Base-by-base conservation (phyloP, 2,888 invertebrate species). In the Andrena hattorfiana region DNA sequence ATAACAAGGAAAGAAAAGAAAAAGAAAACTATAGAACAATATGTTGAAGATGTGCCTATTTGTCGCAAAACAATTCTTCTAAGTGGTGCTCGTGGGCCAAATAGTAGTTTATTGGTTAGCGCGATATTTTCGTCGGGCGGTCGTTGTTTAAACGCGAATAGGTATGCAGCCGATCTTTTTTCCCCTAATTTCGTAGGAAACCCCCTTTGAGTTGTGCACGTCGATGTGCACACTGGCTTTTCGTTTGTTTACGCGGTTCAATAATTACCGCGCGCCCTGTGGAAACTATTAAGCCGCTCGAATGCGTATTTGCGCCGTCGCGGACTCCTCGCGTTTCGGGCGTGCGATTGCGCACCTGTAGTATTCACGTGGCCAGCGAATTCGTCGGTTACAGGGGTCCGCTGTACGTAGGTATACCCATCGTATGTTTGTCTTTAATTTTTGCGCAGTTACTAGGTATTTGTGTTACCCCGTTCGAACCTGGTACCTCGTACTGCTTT, bases 241-340 rank as follows among this genome's bases (percentile, higher is more conserved):
- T 56, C 23, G 16, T 23, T 2, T 60, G 7, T 30, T 48, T n/a
- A 1, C n/a, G 3, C 42, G 13, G 16, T n/a, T 49, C 23, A 32
- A 67, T 67, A 74, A 67, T 67, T 74, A 60, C 23, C 20, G n/a
- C 8, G 8, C 3, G 23, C 23, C 7, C 26, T 59, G 42, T 23
- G 48, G 23, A 59, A 73, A 74, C 26, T 28, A 32, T 60, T 48
- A 23, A 74, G 66, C 64, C 10, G 20, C 3, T 8, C 6, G 13
- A 26, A 26, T 35, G 28, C n/a, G 28, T 48, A n/a, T 49, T 26
- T 16, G 49, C n/a, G 13, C 10, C 42, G 23, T 28, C 49, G 10
- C 49, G 13, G 23, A 8, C 63, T 63, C 16, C 20, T 32, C 63
- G 20, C n/a, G n/a, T 26, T 28, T 20, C 32, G 32, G 20, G 6